Evolutionary conservation across 1,140 invertebrate species (phyloP), one percentile per base, ranked within the genome.

Genomic region (Drosophila hydei): DNA sequence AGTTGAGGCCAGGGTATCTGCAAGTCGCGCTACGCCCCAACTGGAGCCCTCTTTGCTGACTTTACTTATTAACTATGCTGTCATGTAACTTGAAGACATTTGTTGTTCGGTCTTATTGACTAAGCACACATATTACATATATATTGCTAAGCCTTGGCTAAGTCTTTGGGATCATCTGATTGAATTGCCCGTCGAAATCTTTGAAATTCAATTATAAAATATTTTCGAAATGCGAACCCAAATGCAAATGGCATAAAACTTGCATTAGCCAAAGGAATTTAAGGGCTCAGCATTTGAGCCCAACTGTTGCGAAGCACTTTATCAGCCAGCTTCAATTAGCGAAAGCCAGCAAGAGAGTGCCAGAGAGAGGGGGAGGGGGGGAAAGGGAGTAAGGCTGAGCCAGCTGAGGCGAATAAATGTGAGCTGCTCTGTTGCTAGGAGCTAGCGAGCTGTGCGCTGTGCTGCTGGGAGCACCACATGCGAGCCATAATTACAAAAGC

Each of bases 401-500:
- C 1, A 23, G 14, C 27, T 23, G 27, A 61, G 14, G 42, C 42
- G 59, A 8, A 51, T 62, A 30, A 64, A 16, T 43, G 45, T 68
- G 30, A 25, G 25, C 25, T 42, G 59, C 8, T 42, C 38, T 33
- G 30, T 60, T 42, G 60, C 60, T 12, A 14, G 25, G 8, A 52
- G 45, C 21, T 18, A 33, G 9, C 30, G 30, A 33, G 30, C 30
- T 33, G 30, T 33, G 30, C 3, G 30, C 30, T 33, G 30, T 6
- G 30, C 30, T 33, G 30, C 30, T 19, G 30, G 3, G 19, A 33
- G n/a, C 18, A 63, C 38, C 56, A 36, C 27, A 54, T 65, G 64
- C 74, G 58, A 60, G 70, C 72, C 81, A 77, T 85, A 87, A 85
- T 85, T 75, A 72, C 74, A 87, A 73, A 75, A 64, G 81, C 77